Percentiles rank a stretch among this genome's conserved stretches.
Conservation (phyloP, 2,113 vertebrate species). For the Lepisosteus osseus region DNA sequence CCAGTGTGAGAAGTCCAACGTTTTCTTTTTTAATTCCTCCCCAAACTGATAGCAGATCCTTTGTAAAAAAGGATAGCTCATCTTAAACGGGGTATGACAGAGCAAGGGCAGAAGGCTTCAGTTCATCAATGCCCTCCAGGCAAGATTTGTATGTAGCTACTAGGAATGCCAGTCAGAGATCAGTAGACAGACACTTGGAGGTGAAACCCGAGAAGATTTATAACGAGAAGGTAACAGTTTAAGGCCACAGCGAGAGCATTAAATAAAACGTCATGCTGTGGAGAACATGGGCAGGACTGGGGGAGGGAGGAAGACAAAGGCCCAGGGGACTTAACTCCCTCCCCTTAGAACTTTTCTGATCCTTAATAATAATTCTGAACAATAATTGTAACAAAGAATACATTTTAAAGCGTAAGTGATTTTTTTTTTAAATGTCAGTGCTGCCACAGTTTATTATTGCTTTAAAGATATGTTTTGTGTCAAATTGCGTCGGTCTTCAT, state of each 20-base stretch:
- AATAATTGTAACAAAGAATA: slow-evolving; percentile 53
- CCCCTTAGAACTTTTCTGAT: slow-evolving; percentile 12
- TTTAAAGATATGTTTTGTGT: slow-evolving; percentile 43
- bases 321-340: slow-evolving; percentile 27
- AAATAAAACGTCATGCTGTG: slow-evolving; percentile 61
- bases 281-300: slow-evolving; percentile 32
- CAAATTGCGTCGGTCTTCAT: slow-evolving; percentile 46
- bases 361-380: slow-evolving; percentile 25
- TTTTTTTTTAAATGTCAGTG: slow-evolving; percentile 39
- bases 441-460: slow-evolving; percentile 50
- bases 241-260: slow-evolving; percentile 52
- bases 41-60: slow-evolving; percentile 15
- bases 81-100: slow-evolving; percentile 44
- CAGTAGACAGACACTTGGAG: slow-evolving; percentile 54
- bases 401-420: slow-evolving; percentile 66
- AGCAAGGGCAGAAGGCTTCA: slow-evolving; percentile 36
- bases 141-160: slow-evolving; percentile 33
- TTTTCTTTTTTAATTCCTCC: slow-evolving; percentile 7
- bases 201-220: slow-evolving; percentile 79
- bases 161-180: slow-evolving; percentile 44
- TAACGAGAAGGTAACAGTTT: slow-evolving; percentile 77
- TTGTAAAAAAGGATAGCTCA: slow-evolving; percentile 36
- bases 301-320: slow-evolving; percentile 46
- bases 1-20: slow-evolving; percentile 29
- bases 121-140: slow-evolving; percentile 39